These are phyloP conservation scores for Sesia apiformis DNA, from an alignment of 2,888 invertebrate species.

Conservation along the genomic window DNA sequence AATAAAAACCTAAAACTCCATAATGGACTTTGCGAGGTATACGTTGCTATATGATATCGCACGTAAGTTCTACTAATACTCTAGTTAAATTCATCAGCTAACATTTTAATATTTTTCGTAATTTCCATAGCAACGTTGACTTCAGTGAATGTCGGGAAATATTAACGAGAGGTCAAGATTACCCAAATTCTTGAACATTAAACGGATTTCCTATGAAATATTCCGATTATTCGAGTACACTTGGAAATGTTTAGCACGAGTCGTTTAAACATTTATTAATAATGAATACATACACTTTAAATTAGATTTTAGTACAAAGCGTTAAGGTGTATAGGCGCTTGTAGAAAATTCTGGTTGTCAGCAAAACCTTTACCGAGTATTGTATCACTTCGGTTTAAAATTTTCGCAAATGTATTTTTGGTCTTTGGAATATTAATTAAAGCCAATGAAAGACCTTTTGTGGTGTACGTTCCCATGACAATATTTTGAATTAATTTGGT, in stretches of 20 bases:
- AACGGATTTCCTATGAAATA: neutral
- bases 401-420: constrained; percentile 21
- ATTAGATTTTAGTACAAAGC: no score
- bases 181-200: neutral
- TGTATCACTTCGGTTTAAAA: constrained; percentile 19
- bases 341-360: neutral
- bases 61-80: no score
- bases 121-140: neutral
- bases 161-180: neutral
- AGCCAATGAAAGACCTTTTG: neutral
- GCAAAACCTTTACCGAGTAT: constrained; percentile 2
- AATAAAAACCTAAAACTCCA: no score
- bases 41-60: no score
- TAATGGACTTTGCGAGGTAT: no score
- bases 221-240: neutral
- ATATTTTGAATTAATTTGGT: neutral
- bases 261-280: no score
- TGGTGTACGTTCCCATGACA: neutral
- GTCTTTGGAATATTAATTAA: constrained; percentile 3
- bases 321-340: no score
- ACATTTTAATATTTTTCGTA: neutral
- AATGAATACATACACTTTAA: no score
- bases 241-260: neutral
- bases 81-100: no score
- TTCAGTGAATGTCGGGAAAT: neutral